phyloP scores from a whole-genome alignment of 1,140 invertebrate species.

The Batillaria attramentaria region DNA sequence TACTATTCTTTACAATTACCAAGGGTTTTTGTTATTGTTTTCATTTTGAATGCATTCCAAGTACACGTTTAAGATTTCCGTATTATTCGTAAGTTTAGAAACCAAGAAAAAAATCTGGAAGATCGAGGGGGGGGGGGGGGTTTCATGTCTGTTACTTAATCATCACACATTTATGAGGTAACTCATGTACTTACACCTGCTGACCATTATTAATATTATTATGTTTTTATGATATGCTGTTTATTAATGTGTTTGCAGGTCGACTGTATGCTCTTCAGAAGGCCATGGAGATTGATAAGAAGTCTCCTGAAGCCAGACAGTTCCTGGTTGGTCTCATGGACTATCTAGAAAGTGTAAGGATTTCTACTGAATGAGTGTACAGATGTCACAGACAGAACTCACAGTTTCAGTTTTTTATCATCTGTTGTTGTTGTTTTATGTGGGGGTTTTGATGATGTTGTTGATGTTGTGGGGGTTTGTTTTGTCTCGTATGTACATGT shows the following conservation, averaged over 20 bases:
- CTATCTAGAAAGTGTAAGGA: slow-evolving; percentile 84
- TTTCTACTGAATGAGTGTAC: too few species aligned
- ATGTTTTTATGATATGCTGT: background rate
- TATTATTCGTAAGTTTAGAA: too few species aligned
- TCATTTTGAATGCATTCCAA: too few species aligned
- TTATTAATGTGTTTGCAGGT: slow-evolving; percentile 69
- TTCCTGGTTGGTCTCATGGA: slow-evolving; percentile 88
- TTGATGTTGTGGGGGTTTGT: too few species aligned
- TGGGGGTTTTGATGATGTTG: background rate
- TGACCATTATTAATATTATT: background rate
- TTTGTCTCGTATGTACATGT: too few species aligned
- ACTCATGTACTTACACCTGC: background rate
- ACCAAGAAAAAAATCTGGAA: too few species aligned
- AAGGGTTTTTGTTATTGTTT: too few species aligned
- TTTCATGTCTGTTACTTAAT: too few species aligned
- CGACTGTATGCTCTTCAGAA: slow-evolving; percentile 78
- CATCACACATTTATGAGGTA: background rate
- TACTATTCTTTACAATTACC: too few species aligned
- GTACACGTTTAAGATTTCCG: too few species aligned
- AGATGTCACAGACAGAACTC: too few species aligned
- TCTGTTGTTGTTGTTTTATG: background rate
- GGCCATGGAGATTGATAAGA: slow-evolving; percentile 77
- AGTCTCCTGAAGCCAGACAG: slow-evolving; percentile 73
- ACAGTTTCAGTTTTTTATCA: background rate
- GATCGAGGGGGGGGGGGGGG: too few species aligned